phyloP scores from a whole-genome alignment of 2,113 vertebrate species.

The Chauna torquata region DNA sequence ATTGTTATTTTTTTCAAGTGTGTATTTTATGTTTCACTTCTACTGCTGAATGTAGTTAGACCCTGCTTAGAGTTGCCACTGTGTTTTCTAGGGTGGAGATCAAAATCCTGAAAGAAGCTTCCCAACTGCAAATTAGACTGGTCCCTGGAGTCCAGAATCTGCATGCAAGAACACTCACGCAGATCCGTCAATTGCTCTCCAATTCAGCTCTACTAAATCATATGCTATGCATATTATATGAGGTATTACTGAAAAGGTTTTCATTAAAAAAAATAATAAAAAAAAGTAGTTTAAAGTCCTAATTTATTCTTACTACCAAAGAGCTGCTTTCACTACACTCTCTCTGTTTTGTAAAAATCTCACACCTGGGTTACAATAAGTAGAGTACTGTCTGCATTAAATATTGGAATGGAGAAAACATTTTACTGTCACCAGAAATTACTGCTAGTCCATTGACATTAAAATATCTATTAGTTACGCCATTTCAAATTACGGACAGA shows the following conservation, averaged over 20 bases:
- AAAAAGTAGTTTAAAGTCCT: not conserved
- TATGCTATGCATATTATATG: too few relatives aligned
- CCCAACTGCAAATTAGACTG: slow-evolving; percentile 44
- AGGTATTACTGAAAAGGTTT: not conserved
- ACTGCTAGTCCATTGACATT: not conserved
- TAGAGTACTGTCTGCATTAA: not conserved
- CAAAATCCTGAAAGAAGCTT: slow-evolving; percentile 51
- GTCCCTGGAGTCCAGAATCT: not conserved
- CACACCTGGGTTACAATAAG: not conserved
- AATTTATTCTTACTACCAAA: not conserved
- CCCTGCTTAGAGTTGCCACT: not conserved
- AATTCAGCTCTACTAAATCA: not conserved
- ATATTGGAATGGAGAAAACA: not conserved
- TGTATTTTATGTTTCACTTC: not conserved
- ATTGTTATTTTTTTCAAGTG: not conserved
- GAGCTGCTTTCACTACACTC: not conserved
- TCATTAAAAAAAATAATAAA: not conserved
- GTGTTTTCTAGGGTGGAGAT: slow-evolving; percentile 21
- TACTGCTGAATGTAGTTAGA: not conserved
- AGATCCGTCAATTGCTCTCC: not conserved
- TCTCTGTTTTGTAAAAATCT: not conserved
- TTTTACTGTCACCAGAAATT: not conserved
- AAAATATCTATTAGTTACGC: not conserved
- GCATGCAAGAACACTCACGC: not conserved
- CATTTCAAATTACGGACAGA: not conserved